These are phyloP conservation scores for Onychostoma macrolepis DNA, from an alignment of 2,113 vertebrate genomes.

Conservation along the genomic window DNA sequence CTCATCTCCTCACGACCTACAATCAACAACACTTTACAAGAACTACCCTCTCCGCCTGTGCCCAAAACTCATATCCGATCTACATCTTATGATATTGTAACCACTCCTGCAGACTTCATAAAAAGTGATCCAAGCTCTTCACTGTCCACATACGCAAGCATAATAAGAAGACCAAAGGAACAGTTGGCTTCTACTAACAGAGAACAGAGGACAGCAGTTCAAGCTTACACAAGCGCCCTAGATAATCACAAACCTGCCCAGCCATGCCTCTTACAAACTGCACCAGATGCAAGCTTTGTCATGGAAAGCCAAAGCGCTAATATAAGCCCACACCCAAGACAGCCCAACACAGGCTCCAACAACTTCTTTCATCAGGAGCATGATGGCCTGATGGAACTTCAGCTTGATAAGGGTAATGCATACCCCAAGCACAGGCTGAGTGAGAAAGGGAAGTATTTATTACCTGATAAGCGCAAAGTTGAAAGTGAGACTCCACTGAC, in stretches of 20 bases:
- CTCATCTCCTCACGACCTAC: conserved; percentile 67
- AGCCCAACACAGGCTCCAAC: neutral
- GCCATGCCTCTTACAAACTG: conserved; percentile 29
- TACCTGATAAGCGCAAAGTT: neutral
- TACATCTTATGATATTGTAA: conserved; percentile 24
- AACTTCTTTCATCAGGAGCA: conserved; percentile 5
- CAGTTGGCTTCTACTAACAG: neutral
- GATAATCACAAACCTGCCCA: conserved; percentile 36
- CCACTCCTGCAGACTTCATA: neutral
- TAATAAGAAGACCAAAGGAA: neutral
- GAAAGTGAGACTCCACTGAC: conserved; percentile 12
- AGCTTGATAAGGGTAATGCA: conserved; percentile 24
- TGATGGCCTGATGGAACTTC: conserved; percentile 21
- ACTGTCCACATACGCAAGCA: conserved; percentile 23
- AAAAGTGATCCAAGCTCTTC: conserved; percentile 23
- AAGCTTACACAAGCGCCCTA: neutral
- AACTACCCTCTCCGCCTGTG: conserved; percentile 46
- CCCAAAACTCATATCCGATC: conserved; percentile 7
- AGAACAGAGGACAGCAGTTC: conserved; percentile 7
- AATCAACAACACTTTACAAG: conserved; percentile 49
- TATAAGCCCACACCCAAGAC: conserved; percentile 40
- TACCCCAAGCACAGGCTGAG: neutral
- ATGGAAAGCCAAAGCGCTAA: conserved; percentile 27
- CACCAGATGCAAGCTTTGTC: conserved; percentile 14
- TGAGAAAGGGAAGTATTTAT: conserved; percentile 19